Evolutionary conservation across 2,797 vertebrate genomes (phyloP).

Genomic region (Nasua narica): DNA sequence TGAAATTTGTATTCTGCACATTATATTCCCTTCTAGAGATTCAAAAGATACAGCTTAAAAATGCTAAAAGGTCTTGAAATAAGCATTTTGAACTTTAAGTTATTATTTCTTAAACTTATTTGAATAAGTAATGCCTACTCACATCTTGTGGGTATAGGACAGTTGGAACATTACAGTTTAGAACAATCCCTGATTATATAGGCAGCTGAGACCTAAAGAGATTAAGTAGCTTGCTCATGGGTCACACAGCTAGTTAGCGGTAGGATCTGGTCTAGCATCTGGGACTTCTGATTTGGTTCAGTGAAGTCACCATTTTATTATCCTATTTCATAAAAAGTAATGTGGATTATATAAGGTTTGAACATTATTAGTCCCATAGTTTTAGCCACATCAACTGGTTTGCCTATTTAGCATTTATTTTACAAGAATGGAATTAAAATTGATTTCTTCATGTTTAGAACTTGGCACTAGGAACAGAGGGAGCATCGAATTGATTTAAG

Average conservation of each 20-base stretch:
- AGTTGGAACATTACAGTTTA: conserved; percentile 19
- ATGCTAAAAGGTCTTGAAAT: background rate
- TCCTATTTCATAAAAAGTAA: conserved; percentile 31
- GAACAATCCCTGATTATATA: background rate
- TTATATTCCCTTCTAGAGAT: background rate
- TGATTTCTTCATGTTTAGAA: conserved; percentile 50
- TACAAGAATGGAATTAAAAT: conserved; percentile 60
- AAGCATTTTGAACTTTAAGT: conserved; percentile 15
- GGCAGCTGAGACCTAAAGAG: background rate
- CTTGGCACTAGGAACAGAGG: conserved; percentile 33
- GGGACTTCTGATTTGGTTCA: conserved; percentile 1
- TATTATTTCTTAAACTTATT: conserved; percentile 2
- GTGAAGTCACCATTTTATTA: conserved; percentile 7
- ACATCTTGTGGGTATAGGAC: background rate
- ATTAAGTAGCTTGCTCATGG: background rate
- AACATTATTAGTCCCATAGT: background rate
- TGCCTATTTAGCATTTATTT: conserved; percentile 58
- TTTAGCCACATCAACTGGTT: conserved; percentile 20
- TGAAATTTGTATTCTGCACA: background rate
- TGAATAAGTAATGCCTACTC: background rate
- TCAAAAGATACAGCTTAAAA: background rate
- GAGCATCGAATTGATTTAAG: conserved; percentile 40
- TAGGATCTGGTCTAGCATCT: background rate
- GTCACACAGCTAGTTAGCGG: background rate
- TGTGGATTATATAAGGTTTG: conserved; percentile 31